These are phyloP conservation scores for Drosophila mayaguana DNA, from an alignment of 2,888 invertebrate species.

Conservation along the genomic window DNA sequence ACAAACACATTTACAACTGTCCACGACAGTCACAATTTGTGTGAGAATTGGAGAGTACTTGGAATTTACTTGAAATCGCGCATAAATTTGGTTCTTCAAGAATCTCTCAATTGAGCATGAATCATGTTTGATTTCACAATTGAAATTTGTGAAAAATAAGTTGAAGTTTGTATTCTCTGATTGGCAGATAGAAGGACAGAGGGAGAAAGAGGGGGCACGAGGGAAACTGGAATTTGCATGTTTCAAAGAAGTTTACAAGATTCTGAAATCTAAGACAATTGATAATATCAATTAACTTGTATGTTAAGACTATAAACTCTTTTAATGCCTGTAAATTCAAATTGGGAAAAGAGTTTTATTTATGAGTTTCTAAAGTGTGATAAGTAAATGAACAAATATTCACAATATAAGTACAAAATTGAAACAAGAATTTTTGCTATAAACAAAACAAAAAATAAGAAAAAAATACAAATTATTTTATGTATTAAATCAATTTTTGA, in stretches of 20 bases:
- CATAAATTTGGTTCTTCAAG: neutral
- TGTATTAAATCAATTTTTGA: no score
- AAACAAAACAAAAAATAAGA: no score
- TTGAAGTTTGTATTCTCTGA: no score
- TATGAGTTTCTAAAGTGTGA: no score
- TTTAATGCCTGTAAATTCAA: no score
- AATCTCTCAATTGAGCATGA: slow-evolving; percentile 7
- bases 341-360: no score
- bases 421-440: no score
- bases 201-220: neutral
- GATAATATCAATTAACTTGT: no score
- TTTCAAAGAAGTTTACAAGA: neutral
- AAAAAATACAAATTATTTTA: no score
- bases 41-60: neutral
- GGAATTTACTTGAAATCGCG: neutral
- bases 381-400: no score
- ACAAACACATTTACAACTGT: neutral
- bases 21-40: slow-evolving; percentile 1
- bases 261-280: neutral
- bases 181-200: neutral
- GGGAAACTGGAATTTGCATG: neutral
- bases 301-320: no score
- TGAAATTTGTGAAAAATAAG: neutral
- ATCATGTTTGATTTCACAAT: slow-evolving; percentile 10
- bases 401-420: no score